phyloP scores from a whole-genome alignment of 2,797 vertebrate species.

The Hypotaenidia okinawae region DNA sequence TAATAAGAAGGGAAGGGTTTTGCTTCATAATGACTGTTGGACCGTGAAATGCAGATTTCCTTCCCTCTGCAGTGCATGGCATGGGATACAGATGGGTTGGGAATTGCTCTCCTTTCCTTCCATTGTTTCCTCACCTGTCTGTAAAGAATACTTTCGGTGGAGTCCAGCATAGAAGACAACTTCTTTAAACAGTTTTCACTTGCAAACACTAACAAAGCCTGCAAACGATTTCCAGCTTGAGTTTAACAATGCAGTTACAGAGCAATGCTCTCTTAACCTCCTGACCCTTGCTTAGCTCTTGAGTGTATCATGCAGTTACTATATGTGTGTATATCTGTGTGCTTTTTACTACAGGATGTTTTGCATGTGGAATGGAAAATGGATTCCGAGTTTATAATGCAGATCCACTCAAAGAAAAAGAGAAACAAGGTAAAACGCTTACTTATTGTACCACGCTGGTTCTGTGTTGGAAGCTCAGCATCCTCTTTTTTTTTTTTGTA shows the following conservation, averaged over 20 bases:
- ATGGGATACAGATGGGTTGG: neutral
- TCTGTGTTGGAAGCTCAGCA: conserved; percentile 3
- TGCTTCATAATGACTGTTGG: neutral
- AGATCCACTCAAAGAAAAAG: conserved; percentile 98
- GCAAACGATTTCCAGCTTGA: neutral
- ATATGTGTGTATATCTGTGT: neutral
- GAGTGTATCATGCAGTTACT: neutral
- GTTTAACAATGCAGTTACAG: neutral
- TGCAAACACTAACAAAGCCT: neutral
- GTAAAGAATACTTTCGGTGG: neutral
- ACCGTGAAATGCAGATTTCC: neutral
- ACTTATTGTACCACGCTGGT: neutral
- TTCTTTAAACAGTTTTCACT: neutral
- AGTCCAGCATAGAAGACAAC: neutral
- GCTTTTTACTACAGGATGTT: conserved; percentile 86
- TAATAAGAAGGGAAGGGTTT: neutral
- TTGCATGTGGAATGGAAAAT: conserved; percentile 99
- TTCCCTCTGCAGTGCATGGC: neutral
- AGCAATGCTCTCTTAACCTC: neutral
- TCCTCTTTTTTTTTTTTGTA: rapidly evolving
- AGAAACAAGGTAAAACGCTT: conserved; percentile 92
- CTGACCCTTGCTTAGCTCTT: neutral
- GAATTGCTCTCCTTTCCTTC: neutral
- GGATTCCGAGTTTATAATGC: conserved; percentile 99
- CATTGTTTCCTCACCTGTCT: neutral